Evolutionary conservation across 2,113 vertebrate species (phyloP).

Genomic region (Lophochroa leadbeateri): DNA sequence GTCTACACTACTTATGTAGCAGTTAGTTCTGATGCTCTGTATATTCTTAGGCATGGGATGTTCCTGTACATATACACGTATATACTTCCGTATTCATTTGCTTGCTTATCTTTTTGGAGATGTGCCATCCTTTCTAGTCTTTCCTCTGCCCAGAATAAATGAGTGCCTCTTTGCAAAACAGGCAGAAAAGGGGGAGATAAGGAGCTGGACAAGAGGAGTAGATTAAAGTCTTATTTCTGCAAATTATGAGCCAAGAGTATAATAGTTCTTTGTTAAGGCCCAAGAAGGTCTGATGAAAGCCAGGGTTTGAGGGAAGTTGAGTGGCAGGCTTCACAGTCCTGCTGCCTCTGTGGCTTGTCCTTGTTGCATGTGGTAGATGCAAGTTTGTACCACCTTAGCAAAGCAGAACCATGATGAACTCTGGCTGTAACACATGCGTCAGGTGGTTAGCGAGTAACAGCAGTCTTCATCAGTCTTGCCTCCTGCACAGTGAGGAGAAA

Average conservation of each 20-base stretch:
- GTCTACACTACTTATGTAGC: neutral
- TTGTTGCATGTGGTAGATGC: fast-evolving
- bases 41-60: neutral
- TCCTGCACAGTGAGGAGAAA: neutral
- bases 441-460: neutral
- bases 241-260: neutral
- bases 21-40: neutral
- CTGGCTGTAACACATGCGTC: neutral
- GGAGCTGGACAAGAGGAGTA: neutral
- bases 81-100: neutral
- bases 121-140: neutral
- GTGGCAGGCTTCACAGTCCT: neutral
- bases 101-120: neutral
- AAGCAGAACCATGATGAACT: neutral
- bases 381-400: neutral
- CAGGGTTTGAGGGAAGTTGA: neutral
- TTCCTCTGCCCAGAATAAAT: neutral
- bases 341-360: neutral
- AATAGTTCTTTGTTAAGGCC: neutral
- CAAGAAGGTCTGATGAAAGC: neutral
- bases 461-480: neutral
- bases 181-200: neutral
- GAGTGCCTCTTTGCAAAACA: neutral
- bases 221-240: neutral
- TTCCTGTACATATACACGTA: neutral